phyloP scores from a whole-genome alignment of 2,113 vertebrate species.

The Nycticorax nycticorax region DNA sequence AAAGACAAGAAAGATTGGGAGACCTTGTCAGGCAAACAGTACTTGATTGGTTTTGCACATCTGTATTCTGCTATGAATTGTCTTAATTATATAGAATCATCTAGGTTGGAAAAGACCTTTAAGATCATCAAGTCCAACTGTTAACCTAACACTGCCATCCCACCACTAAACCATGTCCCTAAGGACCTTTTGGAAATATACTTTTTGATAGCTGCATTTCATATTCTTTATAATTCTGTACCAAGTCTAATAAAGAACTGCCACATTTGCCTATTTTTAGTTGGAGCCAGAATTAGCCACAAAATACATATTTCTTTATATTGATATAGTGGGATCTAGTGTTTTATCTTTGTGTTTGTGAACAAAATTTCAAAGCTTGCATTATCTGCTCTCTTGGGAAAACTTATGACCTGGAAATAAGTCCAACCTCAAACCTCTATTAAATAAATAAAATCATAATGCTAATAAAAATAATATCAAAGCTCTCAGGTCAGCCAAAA shows the following conservation, averaged over 20 bases:
- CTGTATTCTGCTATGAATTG: neutral
- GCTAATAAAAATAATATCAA: neutral
- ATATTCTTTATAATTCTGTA: neutral
- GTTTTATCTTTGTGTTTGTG: neutral
- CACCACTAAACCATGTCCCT: neutral
- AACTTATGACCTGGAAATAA: neutral
- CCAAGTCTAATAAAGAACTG: neutral
- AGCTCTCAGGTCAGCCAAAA: neutral
- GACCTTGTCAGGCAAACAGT: neutral
- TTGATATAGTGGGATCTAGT: neutral
- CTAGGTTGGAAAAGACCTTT: too few species aligned
- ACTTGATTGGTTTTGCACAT: accelerated
- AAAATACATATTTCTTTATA: neutral
- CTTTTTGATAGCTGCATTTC: neutral
- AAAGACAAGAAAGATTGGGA: neutral
- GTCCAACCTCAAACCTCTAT: neutral
- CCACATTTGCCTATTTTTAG: neutral
- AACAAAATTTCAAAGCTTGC: neutral
- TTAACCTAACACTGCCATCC: too few species aligned
- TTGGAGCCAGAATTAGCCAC: neutral
- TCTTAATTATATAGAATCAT: neutral
- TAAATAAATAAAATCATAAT: neutral
- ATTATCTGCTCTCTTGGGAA: neutral
- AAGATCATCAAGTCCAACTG: too few species aligned
- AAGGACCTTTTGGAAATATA: neutral